Evolutionary conservation across 2,113 vertebrate genomes (phyloP).

Genomic region (Ceyx cyanopectus): DNA sequence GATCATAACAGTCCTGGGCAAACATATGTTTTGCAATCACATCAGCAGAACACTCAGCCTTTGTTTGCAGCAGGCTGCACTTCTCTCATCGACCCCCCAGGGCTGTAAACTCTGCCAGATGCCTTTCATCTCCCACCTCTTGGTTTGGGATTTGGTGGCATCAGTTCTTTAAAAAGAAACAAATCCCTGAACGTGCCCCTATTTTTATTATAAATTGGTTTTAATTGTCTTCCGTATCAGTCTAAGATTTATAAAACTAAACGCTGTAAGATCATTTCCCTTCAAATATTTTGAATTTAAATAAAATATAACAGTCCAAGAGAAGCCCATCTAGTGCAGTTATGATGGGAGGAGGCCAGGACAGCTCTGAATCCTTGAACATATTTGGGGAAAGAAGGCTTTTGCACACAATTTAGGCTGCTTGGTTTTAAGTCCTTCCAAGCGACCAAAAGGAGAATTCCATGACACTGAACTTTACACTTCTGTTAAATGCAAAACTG

Average conservation of each 20-base stretch:
- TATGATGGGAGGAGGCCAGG: neutral
- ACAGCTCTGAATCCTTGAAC: neutral
- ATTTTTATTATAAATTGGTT: neutral
- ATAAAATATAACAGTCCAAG: neutral
- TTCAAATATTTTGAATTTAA: neutral
- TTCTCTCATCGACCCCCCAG: neutral
- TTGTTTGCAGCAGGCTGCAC: constrained; percentile 56
- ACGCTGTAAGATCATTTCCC: neutral
- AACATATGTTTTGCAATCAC: constrained; percentile 68
- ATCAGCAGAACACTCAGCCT: constrained; percentile 65
- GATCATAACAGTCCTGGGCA: constrained; percentile 53
- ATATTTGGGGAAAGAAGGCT: neutral
- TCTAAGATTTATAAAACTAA: neutral
- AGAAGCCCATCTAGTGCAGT: neutral
- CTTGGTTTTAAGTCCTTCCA: rapidly evolving
- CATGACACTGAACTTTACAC: constrained; percentile 26
- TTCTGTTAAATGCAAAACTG: constrained; percentile 39
- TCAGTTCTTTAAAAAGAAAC: neutral
- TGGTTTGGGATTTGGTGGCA: neutral
- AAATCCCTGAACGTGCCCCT: neutral
- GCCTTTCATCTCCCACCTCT: constrained; percentile 29
- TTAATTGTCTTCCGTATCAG: neutral
- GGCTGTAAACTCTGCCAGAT: constrained; percentile 37
- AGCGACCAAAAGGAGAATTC: constrained; percentile 22
- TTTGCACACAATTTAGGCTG: neutral